phyloP scores from a whole-genome alignment of 1,140 invertebrate species.

The Prorops nasuta region DNA sequence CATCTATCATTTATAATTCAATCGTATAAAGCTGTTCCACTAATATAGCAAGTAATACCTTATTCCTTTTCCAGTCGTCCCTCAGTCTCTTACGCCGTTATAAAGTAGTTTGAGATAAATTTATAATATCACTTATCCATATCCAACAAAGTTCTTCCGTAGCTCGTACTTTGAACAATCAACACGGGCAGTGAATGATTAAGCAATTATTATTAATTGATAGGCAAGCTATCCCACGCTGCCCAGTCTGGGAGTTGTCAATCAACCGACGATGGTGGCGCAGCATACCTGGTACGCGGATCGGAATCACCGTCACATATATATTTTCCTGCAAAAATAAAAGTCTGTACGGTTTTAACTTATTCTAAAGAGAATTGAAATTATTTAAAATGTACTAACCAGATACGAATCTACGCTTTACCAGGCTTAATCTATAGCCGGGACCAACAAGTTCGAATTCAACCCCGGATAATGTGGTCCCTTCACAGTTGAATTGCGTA shows the following conservation, averaged over 20 bases:
- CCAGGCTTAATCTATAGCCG: conserved; percentile 89
- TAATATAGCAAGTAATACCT: too few relatives aligned
- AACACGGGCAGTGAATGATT: conserved; percentile 45
- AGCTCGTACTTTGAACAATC: conserved; percentile 6
- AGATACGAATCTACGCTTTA: conserved; percentile 92
- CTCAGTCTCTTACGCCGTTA: too few relatives aligned
- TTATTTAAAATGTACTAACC: conserved; percentile 60
- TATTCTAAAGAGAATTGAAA: neutral
- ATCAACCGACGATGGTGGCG: conserved; percentile 46
- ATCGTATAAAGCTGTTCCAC: too few relatives aligned
- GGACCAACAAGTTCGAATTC: conserved; percentile 87
- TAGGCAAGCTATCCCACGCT: conserved; percentile 42
- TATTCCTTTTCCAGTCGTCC: too few relatives aligned
- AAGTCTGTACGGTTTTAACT: conserved; percentile 1
- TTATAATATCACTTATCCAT: conserved; percentile 10
- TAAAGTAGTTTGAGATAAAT: too few relatives aligned
- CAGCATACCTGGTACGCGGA: conserved; percentile 47
- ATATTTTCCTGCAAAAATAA: conserved; percentile 67
- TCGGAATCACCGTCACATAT: conserved; percentile 84
- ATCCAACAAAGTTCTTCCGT: conserved; percentile 22
- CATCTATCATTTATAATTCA: too few relatives aligned
- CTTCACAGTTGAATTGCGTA: conserved; percentile 93
- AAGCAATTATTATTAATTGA: conserved; percentile 34
- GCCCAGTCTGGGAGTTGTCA: conserved; percentile 48
- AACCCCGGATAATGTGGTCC: conserved; percentile 88